Base-by-base conservation (phyloP, 2,113 vertebrate species). In the Dermatemys mawii region DNA sequence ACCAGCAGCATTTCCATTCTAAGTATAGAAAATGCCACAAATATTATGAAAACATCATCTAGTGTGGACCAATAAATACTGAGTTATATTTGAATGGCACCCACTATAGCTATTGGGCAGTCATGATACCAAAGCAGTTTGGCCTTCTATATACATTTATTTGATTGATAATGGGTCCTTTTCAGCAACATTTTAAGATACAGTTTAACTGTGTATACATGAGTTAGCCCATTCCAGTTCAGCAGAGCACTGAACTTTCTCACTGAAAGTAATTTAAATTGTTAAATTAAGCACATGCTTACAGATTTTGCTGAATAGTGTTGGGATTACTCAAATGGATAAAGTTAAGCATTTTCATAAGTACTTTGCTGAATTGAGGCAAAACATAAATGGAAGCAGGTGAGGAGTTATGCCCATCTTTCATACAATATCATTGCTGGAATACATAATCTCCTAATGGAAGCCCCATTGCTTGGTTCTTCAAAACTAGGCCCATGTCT, bases 61-160 rank as follows among this genome's bases (percentile, higher is more conserved):
- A 4, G 5, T n/a, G 26, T 38, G 1, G 2, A 13, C 29, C 73
- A 54, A n/a, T 48, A 76, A 21, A 16, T 70, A 78, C 3, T 29
- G 32, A 2, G 53, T 14, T 46, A n/a, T 49, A 78, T 63, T 53
- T 14, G 19, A 38, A 4, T 0, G 1, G 27, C 11, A 13, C 29
- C 5, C 6, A 27, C 90, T 53, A 22, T 87, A 1, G 0, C 2
- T 5, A 73, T 41, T 11, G 6, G 54, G 21, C n/a, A 29, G 53
- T 41, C 48, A 79, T 16, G 46, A 85, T 82, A 41, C 82, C 48
- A 60, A 32, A 87, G 75, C 9, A 76, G 80, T 60, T 22, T 50
- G 38, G 46, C n/a, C 6, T 17, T 80, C 76, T 84, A 88, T 51
- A 26, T 76, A 53, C 46, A 55, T 83, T 35, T 60, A 7, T 67